These are phyloP conservation scores for Protaetia brevitarsis DNA, from an alignment of 1,140 invertebrate genomes.

Conservation along the genomic window DNA sequence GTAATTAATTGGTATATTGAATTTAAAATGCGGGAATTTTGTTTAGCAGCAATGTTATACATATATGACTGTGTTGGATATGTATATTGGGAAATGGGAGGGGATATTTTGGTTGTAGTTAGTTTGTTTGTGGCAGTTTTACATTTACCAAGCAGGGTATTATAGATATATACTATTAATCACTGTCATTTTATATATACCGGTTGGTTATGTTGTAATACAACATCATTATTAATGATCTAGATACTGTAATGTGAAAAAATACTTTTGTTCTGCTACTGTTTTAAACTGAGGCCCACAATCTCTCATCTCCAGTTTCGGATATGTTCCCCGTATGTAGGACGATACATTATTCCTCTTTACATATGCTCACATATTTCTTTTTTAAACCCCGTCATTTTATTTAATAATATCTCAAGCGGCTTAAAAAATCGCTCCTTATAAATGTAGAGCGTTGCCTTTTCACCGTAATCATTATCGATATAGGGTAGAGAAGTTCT, in stretches of 20 bases:
- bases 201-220: conserved; percentile 29
- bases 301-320: not conserved
- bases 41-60: not conserved
- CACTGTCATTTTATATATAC: conserved; percentile 32
- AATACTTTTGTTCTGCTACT: conserved; percentile 30
- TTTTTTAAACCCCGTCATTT: not conserved
- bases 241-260: conserved; percentile 30
- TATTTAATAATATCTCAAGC: too few relatives aligned
- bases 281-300: conserved; percentile 20
- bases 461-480: not conserved
- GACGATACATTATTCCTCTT: not conserved
- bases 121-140: not conserved
- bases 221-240: conserved; percentile 34
- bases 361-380: not conserved
- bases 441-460: not conserved
- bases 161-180: conserved; percentile 31
- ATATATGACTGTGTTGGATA: not conserved
- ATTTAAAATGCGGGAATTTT: not conserved
- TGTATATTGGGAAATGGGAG: not conserved
- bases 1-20: conserved; percentile 6
- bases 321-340: not conserved
- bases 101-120: conserved; percentile 4
- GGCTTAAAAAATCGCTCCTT: too few relatives aligned
- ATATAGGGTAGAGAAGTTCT: not conserved
- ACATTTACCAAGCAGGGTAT: conserved; percentile 26